These are phyloP conservation scores for Drosophila nikananu DNA, from an alignment of 1,140 invertebrate species.

Conservation along the genomic window DNA sequence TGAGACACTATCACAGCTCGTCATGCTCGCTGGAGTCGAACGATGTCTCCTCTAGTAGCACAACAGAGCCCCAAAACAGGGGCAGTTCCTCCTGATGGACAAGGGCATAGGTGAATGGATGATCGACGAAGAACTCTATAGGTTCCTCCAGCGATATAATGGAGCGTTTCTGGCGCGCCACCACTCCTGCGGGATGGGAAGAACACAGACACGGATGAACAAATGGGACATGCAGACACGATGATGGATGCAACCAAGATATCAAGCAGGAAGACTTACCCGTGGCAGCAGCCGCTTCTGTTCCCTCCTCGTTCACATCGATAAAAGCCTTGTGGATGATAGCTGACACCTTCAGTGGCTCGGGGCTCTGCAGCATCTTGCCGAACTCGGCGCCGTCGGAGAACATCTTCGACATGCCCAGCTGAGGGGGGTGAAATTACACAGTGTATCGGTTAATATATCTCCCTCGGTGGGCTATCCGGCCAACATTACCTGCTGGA, in stretches of 20 bases:
- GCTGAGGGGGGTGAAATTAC: slow-evolving; percentile 61
- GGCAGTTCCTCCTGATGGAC: slow-evolving; percentile 41
- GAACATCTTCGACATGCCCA: slow-evolving; percentile 88
- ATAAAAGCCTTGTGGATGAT: slow-evolving; percentile 87
- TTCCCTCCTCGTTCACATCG: slow-evolving; percentile 87
- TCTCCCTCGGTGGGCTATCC: neutral
- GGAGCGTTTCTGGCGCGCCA: slow-evolving; percentile 63
- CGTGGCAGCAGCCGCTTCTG: slow-evolving; percentile 86
- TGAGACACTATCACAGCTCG: slow-evolving; percentile 50
- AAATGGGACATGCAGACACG: slow-evolving; percentile 15
- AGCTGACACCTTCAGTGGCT: slow-evolving; percentile 86
- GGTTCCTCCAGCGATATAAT: slow-evolving; percentile 39
- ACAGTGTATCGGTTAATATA: neutral
- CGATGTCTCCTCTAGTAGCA: slow-evolving; percentile 34
- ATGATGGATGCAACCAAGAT: slow-evolving; percentile 9
- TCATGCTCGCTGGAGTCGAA: slow-evolving; percentile 43
- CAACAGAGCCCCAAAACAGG: slow-evolving; percentile 65
- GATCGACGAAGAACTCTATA: slow-evolving; percentile 68
- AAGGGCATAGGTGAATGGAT: slow-evolving; percentile 78
- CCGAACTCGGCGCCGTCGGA: slow-evolving; percentile 87
- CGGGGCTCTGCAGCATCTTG: slow-evolving; percentile 86
- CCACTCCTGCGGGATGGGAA: slow-evolving; percentile 50
- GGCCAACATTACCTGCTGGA: slow-evolving; percentile 85
- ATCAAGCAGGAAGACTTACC: slow-evolving; percentile 57
- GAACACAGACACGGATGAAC: slow-evolving; percentile 37